These are phyloP conservation scores for Arctia plantaginis DNA, from an alignment of 2,888 invertebrate genomes.

Conservation along the genomic window DNA sequence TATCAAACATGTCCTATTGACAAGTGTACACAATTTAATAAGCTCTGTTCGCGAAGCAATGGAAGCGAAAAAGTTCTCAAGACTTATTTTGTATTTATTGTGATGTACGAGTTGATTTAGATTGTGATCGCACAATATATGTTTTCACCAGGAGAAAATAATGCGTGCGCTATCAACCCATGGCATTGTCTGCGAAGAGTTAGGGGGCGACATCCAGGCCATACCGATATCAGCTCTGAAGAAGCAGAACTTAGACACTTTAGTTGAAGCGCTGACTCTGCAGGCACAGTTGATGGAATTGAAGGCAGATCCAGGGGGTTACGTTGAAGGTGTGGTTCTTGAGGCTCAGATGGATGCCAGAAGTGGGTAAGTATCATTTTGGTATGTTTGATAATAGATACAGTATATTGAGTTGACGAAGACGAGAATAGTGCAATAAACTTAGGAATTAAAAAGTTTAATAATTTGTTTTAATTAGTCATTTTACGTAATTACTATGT, in stretches of 20 bases:
- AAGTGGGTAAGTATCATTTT: conserved; percentile 61
- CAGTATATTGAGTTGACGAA: background rate
- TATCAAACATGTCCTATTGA: background rate
- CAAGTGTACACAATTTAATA: no score
- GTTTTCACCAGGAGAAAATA: conserved; percentile 87
- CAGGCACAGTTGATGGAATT: conserved; percentile 96
- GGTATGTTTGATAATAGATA: background rate
- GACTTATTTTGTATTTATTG: background rate
- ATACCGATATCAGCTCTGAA: conserved; percentile 97
- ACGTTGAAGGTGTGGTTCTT: conserved; percentile 95
- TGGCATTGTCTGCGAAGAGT: conserved; percentile 93
- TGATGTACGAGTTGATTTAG: background rate
- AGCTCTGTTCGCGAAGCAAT: no score
- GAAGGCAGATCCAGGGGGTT: conserved; percentile 92
- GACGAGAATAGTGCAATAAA: no score
- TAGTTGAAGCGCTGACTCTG: conserved; percentile 93
- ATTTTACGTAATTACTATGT: no score
- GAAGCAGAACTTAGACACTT: conserved; percentile 90
- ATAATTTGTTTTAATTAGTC: no score
- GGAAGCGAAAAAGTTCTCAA: no score
- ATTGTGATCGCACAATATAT: background rate
- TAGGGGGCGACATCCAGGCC: conserved; percentile 97
- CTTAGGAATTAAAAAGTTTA: no score
- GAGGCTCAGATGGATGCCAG: conserved; percentile 89
- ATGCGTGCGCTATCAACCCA: conserved; percentile 91